A percentile compares a stretch with the other conserved stretches of the same genome.
phyloP scores from a whole-genome alignment of 2,113 vertebrate genomes.

The Paedocypris sp. region DNA sequence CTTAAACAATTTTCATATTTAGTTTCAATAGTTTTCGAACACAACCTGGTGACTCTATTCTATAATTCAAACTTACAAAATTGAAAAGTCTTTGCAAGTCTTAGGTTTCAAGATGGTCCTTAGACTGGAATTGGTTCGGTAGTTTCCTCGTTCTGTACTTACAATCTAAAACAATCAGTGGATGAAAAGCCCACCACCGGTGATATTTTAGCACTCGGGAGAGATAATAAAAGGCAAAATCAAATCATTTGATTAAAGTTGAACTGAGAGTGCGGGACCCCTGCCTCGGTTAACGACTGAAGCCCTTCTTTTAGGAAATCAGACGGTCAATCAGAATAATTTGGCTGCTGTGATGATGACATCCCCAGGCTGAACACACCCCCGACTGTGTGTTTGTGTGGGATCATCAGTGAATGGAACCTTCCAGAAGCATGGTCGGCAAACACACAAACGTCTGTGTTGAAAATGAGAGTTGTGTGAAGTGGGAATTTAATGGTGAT shows the following conservation, averaged over 20 bases:
- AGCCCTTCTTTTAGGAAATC: conserved; percentile 57
- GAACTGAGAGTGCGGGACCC: conserved; percentile 27
- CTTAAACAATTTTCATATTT: too few species aligned
- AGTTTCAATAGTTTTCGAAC: too few species aligned
- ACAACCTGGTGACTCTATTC: too few species aligned
- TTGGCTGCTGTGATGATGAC: conserved; percentile 57
- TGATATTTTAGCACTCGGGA: conserved; percentile 36
- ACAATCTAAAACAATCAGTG: conserved; percentile 12
- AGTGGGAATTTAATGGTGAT: too few species aligned
- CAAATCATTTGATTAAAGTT: conserved; percentile 68
- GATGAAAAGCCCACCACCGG: conserved; percentile 19
- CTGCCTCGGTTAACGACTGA: conserved; percentile 32
- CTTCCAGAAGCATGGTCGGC: conserved; percentile 10
- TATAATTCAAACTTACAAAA: too few species aligned
- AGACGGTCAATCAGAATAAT: conserved; percentile 70
- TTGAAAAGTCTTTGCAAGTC: too few species aligned
- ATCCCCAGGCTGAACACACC: conserved; percentile 36
- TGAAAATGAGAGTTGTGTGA: neutral
- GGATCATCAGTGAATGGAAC: conserved; percentile 24
- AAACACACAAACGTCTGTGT: conserved; percentile 20
- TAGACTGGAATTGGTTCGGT: too few species aligned
- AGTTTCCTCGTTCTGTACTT: neutral
- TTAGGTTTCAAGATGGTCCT: too few species aligned
- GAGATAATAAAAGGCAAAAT: conserved; percentile 59
- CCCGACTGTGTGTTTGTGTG: conserved; percentile 24